A percentile compares a stretch with the other conserved stretches of the same genome.
Evolutionary conservation across 2,113 vertebrate species (phyloP).

Genomic region (Polypterus senegalus): DNA sequence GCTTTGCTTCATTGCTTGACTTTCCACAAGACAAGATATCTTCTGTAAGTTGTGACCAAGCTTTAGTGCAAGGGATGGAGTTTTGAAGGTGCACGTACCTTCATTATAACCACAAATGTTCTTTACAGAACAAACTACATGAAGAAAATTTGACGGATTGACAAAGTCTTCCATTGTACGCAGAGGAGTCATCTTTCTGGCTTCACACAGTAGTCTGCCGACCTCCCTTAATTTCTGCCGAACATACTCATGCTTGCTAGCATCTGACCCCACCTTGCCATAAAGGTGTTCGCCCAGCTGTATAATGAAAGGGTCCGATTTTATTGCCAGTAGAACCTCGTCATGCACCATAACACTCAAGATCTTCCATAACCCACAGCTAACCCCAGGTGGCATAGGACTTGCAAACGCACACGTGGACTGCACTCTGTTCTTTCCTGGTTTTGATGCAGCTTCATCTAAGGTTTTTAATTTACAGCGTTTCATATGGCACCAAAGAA

Average conservation of each 20-base stretch:
- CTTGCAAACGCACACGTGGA: constrained; percentile 17
- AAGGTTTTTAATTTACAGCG: constrained; percentile 16
- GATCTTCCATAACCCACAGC: too few species aligned
- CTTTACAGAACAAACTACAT: constrained; percentile 6
- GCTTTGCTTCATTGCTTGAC: background rate
- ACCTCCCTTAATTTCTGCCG: constrained; percentile 25
- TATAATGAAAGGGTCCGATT: constrained; percentile 9
- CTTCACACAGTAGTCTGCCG: constrained; percentile 21
- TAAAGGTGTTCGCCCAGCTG: constrained; percentile 24
- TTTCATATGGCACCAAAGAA: constrained; percentile 20
- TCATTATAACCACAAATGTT: background rate
- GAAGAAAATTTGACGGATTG: constrained; percentile 21
- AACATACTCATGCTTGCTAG: constrained; percentile 20
- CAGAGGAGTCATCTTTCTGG: constrained; percentile 18
- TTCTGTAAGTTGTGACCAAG: constrained; percentile 11
- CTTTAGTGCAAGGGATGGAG: constrained; percentile 12
- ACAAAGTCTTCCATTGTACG: constrained; percentile 22
- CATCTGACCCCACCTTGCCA: constrained; percentile 20
- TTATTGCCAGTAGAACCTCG: too few species aligned
- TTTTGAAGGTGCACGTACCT: constrained; percentile 13
- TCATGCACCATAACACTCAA: too few species aligned
- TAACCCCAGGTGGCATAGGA: constrained; percentile 9
- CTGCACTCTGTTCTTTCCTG: constrained; percentile 23
- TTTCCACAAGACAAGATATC: background rate
- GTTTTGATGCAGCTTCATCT: constrained; percentile 11